phyloP scores from a whole-genome alignment of 2,113 vertebrate species.

The Triplophysa dalaica region DNA sequence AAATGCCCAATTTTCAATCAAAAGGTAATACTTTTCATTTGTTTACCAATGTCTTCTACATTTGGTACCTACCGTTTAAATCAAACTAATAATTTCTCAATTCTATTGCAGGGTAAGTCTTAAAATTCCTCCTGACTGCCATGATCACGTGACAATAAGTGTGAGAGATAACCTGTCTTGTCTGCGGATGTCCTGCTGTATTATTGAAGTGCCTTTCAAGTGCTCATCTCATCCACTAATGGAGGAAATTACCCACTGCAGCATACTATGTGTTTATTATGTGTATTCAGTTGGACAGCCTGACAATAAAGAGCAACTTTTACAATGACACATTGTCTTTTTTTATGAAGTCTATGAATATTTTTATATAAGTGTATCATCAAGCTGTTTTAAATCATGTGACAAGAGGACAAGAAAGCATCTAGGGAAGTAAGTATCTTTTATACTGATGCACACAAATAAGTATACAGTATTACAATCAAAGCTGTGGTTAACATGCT shows the following conservation, averaged over 20 bases:
- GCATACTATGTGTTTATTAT: constrained; percentile 9
- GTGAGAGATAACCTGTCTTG: not conserved
- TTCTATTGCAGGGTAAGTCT: constrained; percentile 60
- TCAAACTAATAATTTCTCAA: constrained; percentile 17
- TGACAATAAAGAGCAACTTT: not conserved
- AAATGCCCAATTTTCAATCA: constrained; percentile 48
- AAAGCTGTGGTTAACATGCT: too few relatives aligned
- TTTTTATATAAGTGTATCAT: not conserved
- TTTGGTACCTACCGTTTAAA: not conserved
- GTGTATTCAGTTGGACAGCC: not conserved
- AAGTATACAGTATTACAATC: too few relatives aligned
- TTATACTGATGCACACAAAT: not conserved
- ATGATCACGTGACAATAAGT: constrained; percentile 14
- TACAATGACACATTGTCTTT: not conserved
- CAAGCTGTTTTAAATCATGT: not conserved
- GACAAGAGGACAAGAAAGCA: not conserved
- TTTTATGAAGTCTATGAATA: not conserved
- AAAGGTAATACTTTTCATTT: constrained; percentile 58
- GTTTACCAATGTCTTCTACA: constrained; percentile 13
- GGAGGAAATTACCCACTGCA: not conserved
- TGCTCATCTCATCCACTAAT: not conserved
- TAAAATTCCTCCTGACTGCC: constrained; percentile 19
- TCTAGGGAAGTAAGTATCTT: not conserved
- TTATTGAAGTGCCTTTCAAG: constrained; percentile 32
- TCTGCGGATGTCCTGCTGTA: not conserved